These are phyloP conservation scores for Dendrophyllia cribrosa DNA, from an alignment of 64 coral and sea anemone genomes.

Conservation along the genomic window DNA sequence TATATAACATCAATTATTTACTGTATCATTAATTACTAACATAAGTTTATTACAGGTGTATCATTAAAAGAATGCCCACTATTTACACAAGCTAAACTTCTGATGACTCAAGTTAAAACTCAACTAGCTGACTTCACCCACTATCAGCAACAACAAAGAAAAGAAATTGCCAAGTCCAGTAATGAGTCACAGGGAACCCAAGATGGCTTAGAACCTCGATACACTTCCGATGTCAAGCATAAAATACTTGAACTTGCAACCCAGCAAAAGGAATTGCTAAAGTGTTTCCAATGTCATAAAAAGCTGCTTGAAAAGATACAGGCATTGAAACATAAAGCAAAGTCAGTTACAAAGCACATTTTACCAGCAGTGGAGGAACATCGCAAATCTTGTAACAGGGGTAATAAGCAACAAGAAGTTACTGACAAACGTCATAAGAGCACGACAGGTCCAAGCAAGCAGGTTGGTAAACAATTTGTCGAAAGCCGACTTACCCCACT, in stretches of 20 bases:
- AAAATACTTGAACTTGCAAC: constrained; percentile 32
- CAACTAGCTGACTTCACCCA: constrained; percentile 13
- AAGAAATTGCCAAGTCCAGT: not conserved
- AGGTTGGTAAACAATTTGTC: not conserved
- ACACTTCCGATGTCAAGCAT: not conserved
- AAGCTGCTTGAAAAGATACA: constrained; percentile 40
- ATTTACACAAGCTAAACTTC: constrained; percentile 1
- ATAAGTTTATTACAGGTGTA: not conserved
- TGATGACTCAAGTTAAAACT: constrained; percentile 35
- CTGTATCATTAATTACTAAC: not conserved
- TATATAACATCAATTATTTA: too few relatives aligned
- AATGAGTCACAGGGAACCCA: not conserved
- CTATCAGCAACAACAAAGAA: constrained; percentile 12
- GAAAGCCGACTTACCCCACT: too few relatives aligned
- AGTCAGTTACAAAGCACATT: not conserved
- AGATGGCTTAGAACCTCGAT: not conserved
- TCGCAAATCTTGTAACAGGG: not conserved
- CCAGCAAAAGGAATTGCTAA: constrained; percentile 35
- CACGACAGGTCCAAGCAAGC: not conserved
- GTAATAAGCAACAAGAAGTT: not conserved
- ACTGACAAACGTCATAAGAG: not conserved
- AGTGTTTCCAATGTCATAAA: constrained; percentile 15
- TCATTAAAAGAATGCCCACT: constrained; percentile 6
- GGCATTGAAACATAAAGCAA: constrained; percentile 2
- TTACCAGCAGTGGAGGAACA: constrained; percentile 20